These are phyloP conservation scores for Micoletzkya japonica DNA, from an alignment of 2,888 invertebrate genomes.

Conservation along the genomic window DNA sequence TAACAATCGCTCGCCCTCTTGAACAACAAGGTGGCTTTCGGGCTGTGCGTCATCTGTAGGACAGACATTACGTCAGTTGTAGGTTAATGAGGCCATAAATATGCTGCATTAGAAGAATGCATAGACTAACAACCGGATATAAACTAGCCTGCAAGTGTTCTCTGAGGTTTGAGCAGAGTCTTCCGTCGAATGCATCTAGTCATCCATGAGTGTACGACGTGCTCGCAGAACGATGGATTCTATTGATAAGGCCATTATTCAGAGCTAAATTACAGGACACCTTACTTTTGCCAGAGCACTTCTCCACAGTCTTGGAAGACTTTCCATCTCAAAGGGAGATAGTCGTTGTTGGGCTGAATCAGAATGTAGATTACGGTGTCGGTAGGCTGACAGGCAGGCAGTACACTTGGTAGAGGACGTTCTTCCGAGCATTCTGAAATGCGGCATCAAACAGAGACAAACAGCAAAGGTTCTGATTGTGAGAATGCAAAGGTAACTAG, in stretches of 20 bases:
- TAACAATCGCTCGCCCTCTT: conserved; percentile 4
- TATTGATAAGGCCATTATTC: conserved; percentile 1
- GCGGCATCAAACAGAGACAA: no score
- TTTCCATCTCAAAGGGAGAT: conserved; percentile 10
- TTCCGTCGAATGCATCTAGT: conserved; percentile 24
- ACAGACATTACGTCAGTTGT: not conserved
- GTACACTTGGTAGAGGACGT: conserved; percentile 21
- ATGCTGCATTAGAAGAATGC: not conserved
- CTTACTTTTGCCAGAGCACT: not conserved
- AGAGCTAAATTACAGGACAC: not conserved
- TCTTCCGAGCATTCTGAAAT: no score
- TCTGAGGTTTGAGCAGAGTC: conserved; percentile 18
- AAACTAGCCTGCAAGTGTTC: not conserved
- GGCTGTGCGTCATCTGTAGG: not conserved
- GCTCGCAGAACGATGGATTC: conserved; percentile 51
- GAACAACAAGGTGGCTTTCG: not conserved
- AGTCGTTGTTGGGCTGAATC: conserved; percentile 9
- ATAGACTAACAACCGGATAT: not conserved
- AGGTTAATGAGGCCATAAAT: not conserved
- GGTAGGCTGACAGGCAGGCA: conserved; percentile 19
- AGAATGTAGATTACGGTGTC: conserved; percentile 20
- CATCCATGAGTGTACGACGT: conserved; percentile 49
- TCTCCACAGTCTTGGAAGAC: conserved; percentile 14
- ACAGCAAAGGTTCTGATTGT: no score
- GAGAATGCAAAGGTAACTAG: no score